Evolutionary conservation across 1,140 invertebrate species (phyloP).

Genomic region (Agrypnia vestita): DNA sequence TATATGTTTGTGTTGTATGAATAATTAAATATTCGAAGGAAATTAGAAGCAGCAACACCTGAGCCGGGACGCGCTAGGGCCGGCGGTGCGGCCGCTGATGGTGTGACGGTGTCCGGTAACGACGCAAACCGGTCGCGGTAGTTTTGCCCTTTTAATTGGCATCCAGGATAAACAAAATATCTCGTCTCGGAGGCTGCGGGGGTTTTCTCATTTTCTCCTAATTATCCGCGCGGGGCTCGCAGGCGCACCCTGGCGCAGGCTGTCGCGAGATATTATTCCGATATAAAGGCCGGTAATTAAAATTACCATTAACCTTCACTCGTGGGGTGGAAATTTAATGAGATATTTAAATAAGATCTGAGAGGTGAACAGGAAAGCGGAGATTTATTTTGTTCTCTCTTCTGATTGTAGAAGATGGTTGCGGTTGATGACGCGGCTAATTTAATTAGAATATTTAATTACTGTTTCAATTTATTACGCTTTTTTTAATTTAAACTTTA

Average conservation of each 20-base stretch:
- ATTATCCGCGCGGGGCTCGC: constrained; percentile 41
- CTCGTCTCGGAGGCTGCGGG: not conserved
- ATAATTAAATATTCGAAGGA: too few species aligned
- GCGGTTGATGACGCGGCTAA: not conserved
- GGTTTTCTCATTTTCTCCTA: constrained; percentile 46
- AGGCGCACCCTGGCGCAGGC: constrained; percentile 7
- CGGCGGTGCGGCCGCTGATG: not conserved
- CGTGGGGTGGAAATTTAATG: constrained; percentile 39
- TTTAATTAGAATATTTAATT: constrained; percentile 6
- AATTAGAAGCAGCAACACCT: not conserved
- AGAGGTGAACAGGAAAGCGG: not conserved
- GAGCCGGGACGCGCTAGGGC: too few species aligned
- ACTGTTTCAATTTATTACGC: not conserved
- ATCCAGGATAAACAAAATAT: constrained; percentile 56
- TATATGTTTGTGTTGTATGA: too few species aligned
- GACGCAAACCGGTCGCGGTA: constrained; percentile 51
- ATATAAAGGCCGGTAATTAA: constrained; percentile 54
- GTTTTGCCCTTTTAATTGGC: constrained; percentile 52
- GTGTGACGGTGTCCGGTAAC: constrained; percentile 6
- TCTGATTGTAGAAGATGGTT: constrained; percentile 1
- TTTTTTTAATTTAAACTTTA: too few species aligned
- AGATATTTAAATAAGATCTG: constrained; percentile 51
- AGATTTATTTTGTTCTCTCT: not conserved
- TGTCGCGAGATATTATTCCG: constrained; percentile 35
- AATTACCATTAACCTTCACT: constrained; percentile 24